phyloP scores from a whole-genome alignment of 2,797 vertebrate species.

The Acanthiza pusilla region DNA sequence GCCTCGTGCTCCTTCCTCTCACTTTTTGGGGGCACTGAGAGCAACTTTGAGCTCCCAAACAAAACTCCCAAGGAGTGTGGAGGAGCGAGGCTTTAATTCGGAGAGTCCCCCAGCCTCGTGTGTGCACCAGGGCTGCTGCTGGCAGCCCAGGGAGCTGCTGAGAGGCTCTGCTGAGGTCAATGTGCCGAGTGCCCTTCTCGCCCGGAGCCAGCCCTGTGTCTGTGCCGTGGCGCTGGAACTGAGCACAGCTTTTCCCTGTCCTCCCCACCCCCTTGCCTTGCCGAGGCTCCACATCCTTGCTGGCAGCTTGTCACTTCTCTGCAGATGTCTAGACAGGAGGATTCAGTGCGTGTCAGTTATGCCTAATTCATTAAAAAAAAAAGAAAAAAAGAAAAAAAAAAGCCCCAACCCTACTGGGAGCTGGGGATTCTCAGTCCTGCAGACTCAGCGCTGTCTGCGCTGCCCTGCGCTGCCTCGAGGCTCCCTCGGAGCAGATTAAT shows the following conservation, averaged over 20 bases:
- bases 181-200: not conserved
- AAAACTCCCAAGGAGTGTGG: not conserved
- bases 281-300: conserved; percentile 47
- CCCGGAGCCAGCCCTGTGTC: not conserved
- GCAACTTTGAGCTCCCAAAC: not conserved
- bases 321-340: conserved; percentile 69
- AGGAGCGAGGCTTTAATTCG: not conserved
- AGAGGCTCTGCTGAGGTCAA: not conserved
- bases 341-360: conserved; percentile 55
- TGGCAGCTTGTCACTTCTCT: conserved; percentile 67
- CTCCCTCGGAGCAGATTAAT: not conserved
- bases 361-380: conserved; percentile 44
- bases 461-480: not conserved
- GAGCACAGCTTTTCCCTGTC: not conserved
- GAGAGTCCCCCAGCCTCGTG: not conserved
- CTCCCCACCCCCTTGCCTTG: conserved; percentile 38
- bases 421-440: conserved; percentile 39
- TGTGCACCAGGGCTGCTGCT: not conserved
- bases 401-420: not conserved
- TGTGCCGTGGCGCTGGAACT: not conserved
- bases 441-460: conserved; percentile 38
- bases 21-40: not conserved
- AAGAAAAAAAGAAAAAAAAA: too few relatives aligned
- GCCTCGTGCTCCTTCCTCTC: not conserved
- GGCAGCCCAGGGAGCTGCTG: not conserved